A percentile compares a stretch with the other conserved stretches of the same genome.
Conservation (phyloP, 2,797 vertebrate genomes). For the Acanthurus leucopareius region DNA sequence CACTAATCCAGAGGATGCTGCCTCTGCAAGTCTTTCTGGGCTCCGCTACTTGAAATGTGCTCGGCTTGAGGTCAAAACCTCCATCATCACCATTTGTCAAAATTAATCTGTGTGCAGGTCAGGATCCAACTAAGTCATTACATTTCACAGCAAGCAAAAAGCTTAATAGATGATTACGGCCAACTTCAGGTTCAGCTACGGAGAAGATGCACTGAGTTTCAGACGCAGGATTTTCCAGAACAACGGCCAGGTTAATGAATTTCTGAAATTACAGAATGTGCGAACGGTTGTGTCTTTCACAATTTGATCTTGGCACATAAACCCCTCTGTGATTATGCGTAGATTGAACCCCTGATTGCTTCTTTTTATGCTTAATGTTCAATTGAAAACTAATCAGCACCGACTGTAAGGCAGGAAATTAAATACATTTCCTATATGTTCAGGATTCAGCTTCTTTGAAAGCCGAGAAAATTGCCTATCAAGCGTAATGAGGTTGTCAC, state of each 20-base stretch:
- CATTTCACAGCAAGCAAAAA: constrained; percentile 6
- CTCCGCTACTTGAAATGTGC: constrained; percentile 39
- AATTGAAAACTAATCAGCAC: constrained; percentile 37
- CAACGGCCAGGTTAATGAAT: constrained; percentile 34
- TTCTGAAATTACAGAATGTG: constrained; percentile 15
- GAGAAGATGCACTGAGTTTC: background rate
- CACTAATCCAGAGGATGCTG: constrained; percentile 69
- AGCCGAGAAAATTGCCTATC: constrained; percentile 6
- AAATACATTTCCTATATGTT: constrained; percentile 29
- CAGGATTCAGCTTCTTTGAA: constrained; percentile 3
- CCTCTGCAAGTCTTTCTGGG: constrained; percentile 52
- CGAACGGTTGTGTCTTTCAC: constrained; percentile 9
- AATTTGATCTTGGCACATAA: constrained; percentile 21
- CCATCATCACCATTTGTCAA: constrained; percentile 48
- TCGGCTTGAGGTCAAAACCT: constrained; percentile 54
- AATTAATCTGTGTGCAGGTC: constrained; percentile 29
- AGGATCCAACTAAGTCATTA: constrained; percentile 24
- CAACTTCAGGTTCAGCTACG: background rate
- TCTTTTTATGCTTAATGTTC: constrained; percentile 38
- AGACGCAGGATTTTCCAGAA: constrained; percentile 17
- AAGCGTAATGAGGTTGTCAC: background rate
- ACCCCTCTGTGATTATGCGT: constrained; percentile 2
- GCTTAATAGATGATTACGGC: background rate
- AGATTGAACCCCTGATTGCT: constrained; percentile 42
- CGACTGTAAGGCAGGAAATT: constrained; percentile 17